Evolutionary conservation across 1,140 invertebrate genomes (phyloP).

Genomic region (Cheumatopsyche charites): DNA sequence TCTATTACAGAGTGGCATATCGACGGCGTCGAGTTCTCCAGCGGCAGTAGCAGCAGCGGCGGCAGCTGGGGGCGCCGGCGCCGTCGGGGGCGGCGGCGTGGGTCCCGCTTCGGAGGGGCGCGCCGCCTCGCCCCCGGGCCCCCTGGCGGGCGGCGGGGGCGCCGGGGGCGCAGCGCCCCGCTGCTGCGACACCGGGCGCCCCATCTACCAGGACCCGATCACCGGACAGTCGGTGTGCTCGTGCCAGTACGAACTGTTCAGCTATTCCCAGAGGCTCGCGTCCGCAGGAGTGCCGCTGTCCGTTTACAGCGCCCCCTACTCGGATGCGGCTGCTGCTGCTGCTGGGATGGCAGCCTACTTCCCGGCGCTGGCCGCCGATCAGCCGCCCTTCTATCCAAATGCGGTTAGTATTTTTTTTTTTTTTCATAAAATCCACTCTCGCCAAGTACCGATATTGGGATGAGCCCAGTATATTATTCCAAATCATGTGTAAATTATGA

Average conservation of each 20-base stretch:
- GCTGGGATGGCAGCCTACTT: constrained; percentile 82
- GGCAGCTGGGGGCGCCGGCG: constrained; percentile 57
- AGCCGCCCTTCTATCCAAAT: constrained; percentile 81
- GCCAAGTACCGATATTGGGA: too few species aligned
- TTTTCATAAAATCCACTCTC: too few species aligned
- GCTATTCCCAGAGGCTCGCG: constrained; percentile 71
- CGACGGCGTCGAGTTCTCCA: constrained; percentile 66
- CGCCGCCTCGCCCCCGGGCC: constrained; percentile 60
- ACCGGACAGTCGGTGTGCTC: constrained; percentile 92
- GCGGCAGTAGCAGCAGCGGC: constrained; percentile 61
- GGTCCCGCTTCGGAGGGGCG: constrained; percentile 53
- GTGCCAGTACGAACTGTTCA: constrained; percentile 84
- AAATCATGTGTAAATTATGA: too few species aligned
- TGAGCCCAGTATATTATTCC: too few species aligned
- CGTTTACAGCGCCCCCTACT: constrained; percentile 71
- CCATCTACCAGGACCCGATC: constrained; percentile 89
- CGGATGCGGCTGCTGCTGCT: constrained; percentile 77
- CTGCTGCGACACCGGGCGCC: constrained; percentile 91
- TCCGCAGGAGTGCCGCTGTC: constrained; percentile 57
- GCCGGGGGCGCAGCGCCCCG: constrained; percentile 64
- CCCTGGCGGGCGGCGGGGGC: constrained; percentile 61
- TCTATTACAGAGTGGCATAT: constrained; percentile 61
- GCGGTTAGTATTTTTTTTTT: constrained; percentile 67
- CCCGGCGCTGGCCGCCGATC: constrained; percentile 77
- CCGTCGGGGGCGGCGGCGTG: constrained; percentile 55